Base-by-base conservation (phyloP, 2,797 vertebrate species). In the Pseudocheirus occidentalis region DNA sequence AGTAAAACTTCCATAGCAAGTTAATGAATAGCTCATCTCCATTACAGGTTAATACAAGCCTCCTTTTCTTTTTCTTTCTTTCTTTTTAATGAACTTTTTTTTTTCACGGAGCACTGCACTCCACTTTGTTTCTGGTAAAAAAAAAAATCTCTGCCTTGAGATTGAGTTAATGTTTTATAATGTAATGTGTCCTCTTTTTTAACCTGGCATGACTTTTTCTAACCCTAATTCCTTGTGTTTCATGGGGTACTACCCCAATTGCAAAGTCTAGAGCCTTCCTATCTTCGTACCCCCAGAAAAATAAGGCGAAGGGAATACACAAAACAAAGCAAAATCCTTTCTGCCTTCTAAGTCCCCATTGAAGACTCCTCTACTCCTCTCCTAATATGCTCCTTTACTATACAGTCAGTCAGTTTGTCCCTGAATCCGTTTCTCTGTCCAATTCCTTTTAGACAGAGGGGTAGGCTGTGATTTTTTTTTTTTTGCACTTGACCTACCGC, bases 401-500 rank as follows among this genome's bases (percentile, higher is more conserved):
- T 50, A 66, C 5, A 81, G 73, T 87, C 73, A 73, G 66, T 73
- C n/a, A 87, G 40, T 87, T 46, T 40, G 73, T 87, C 73, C 73
- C 46, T 50, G 73, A 96, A 55, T 93, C 90, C 95, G 0, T 92
- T 98, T 96, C 94, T 94, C 95, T 93, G 96, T 97, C 95, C 96
- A 93, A 92, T 97, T 98, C 97, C 96, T 95, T 96, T 97, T 97
- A 96, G 95, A 58, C 13, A 96, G 40, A 93, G 95, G 97, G 90
- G 96, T 97, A 97, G 98, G 97, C 95, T 96, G 97, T 98, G 98
- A 98, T 98, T 98, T 98, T 57, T 53, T 53, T 52, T 53, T 53
- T 98, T 96, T 98, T 98, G 98, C 98, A 99, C 99, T 99, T 99
- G 99, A 99, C 99, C 99, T 99, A 99, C 99, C 98, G 98, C 99